Evolutionary conservation across 2,113 vertebrate species (phyloP), one percentile per base, ranked within the genome.

Genomic region (Chloropsis hardwickii): DNA sequence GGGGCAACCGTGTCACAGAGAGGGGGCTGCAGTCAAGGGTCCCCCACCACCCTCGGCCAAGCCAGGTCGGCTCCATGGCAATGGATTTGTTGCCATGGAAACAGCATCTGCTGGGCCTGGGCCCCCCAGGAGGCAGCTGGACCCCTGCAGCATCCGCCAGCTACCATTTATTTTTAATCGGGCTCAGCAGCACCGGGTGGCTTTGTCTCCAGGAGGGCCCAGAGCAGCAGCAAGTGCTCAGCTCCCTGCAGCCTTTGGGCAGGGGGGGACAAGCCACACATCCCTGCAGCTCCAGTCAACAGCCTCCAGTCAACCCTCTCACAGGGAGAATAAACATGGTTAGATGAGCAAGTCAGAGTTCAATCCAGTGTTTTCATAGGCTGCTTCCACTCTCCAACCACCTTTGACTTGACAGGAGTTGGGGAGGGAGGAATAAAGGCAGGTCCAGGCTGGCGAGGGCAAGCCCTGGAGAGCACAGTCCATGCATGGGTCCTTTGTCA

Each of bases 81-180:
- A 70, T 15, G 66, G 92, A 93, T 86, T 67, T 83, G 93, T 98
- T 85, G 16, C 83, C 97, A 95, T 97, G 96, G 96, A 90, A 91
- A 98, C 73, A 3, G 92, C 93, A 95, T 97, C 97, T 93, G 90
- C 92, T 97, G 11, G 5, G 94, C 88, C 95, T 77, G 8, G 6
- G 47, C 69, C 92, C 94, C 96, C 91, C 35, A 40, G 69, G 89
- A 96, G 64, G 86, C 90, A 85, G 94, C 86, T 0, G 21, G 93
- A 96, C 94, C 85, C 70, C 76, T 3, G 48, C 85, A 86, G 83
- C 76, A 74, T 72, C 81, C 54, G 0, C 87, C 3, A 0, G 45
- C 79, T 35, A 47, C 94, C 92, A 44, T 91, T 93, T 72, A 71
- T 90, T 95, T 91, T 91, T 86, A 81, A 87, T 85, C 37, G 87